phyloP scores from a whole-genome alignment of 2,888 invertebrate genomes.

The Nebria salina region DNA sequence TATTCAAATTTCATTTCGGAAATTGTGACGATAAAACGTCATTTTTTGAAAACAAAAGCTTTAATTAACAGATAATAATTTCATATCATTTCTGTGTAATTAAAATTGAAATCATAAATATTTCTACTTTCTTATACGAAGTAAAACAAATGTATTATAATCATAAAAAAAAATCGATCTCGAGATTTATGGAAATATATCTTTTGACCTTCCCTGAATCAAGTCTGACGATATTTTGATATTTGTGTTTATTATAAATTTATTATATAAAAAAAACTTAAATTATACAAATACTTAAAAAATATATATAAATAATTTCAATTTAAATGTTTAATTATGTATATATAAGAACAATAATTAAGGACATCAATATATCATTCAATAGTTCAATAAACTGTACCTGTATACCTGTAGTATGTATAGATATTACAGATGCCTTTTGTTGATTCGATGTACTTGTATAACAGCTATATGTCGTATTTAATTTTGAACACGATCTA shows the following conservation, averaged over 20 bases:
- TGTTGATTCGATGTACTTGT: background rate
- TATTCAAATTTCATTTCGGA: no score
- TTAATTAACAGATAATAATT: no score
- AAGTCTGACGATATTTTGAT: background rate
- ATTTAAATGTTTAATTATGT: background rate
- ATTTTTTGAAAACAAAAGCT: no score
- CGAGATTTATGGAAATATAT: no score
- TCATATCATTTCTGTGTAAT: no score
- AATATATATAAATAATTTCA: background rate
- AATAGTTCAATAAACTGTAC: slow-evolving; percentile 30
- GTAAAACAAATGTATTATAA: no score
- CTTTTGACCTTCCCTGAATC: no score
- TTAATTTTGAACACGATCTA: slow-evolving; percentile 1
- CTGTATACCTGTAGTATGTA: background rate
- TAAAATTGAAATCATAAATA: background rate
- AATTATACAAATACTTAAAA: no score
- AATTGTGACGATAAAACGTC: no score
- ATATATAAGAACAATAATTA: background rate
- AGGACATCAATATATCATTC: slow-evolving; percentile 4
- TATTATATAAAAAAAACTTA: no score
- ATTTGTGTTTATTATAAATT: background rate
- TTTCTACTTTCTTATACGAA: no score
- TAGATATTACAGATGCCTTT: background rate
- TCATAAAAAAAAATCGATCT: no score
- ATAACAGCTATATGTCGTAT: background rate